These are phyloP conservation scores for Drosophila formosana DNA, from an alignment of 2,888 invertebrate species.

Conservation along the genomic window DNA sequence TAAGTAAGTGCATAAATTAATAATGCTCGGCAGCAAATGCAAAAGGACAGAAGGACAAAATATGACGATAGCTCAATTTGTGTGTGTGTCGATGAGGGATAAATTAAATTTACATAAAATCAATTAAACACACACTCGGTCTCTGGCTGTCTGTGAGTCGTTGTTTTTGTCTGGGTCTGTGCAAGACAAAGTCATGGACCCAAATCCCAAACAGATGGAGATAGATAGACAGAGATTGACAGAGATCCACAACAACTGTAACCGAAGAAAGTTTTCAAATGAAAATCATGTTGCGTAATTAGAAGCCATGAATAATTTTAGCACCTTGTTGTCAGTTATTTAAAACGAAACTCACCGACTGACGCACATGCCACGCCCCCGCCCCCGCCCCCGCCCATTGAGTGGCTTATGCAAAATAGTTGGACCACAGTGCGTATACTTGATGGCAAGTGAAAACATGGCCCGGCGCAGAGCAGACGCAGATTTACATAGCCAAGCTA, in stretches of 20 bases:
- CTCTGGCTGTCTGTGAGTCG: not conserved
- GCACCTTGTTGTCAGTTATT: slow-evolving; percentile 75
- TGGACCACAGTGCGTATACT: slow-evolving; percentile 67
- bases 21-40: slow-evolving; percentile 40
- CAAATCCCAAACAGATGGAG: slow-evolving; percentile 19
- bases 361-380: slow-evolving; percentile 19
- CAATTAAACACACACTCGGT: slow-evolving; percentile 67
- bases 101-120: slow-evolving; percentile 78
- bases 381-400: slow-evolving; percentile 25
- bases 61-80: slow-evolving; percentile 31
- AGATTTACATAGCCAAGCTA: slow-evolving; percentile 58
- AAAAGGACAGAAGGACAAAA: slow-evolving; percentile 1
- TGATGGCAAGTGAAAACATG: slow-evolving; percentile 29
- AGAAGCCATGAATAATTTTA: slow-evolving; percentile 81
- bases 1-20: slow-evolving; percentile 69
- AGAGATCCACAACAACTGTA: slow-evolving; percentile 15
- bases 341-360: slow-evolving; percentile 46
- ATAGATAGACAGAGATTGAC: slow-evolving; percentile 6
- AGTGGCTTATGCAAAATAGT: slow-evolving; percentile 79
- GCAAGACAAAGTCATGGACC: slow-evolving; percentile 29
- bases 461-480: slow-evolving; percentile 9
- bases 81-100: slow-evolving; percentile 34
- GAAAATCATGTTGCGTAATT: slow-evolving; percentile 80
- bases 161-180: not conserved
- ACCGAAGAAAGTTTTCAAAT: slow-evolving; percentile 62